phyloP scores from a whole-genome alignment of 1,140 invertebrate species.

The Drosophila cardini region DNA sequence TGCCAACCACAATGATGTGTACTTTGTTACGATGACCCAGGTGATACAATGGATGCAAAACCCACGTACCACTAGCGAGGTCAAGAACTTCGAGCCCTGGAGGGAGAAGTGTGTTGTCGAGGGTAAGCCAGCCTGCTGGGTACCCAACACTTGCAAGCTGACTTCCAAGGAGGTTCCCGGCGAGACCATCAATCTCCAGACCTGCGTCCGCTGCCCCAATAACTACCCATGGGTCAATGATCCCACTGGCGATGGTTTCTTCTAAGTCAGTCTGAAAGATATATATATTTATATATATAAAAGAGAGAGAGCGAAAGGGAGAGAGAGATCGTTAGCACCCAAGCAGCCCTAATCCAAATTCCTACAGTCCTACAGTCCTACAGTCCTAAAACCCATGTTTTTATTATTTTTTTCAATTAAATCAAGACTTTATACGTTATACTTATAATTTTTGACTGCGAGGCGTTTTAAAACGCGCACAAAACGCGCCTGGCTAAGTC shows the following conservation, averaged over 20 bases:
- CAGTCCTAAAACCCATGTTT: slow-evolving; percentile 46
- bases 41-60: slow-evolving; percentile 99
- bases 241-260: slow-evolving; percentile 95
- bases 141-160: slow-evolving; percentile 95
- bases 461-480: slow-evolving; percentile 44
- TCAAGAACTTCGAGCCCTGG: slow-evolving; percentile 97
- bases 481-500: slow-evolving; percentile 60
- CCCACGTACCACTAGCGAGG: slow-evolving; percentile 92
- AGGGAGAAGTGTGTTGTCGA: slow-evolving; percentile 95
- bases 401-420: slow-evolving; percentile 57
- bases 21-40: slow-evolving; percentile 98
- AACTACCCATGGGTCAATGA: slow-evolving; percentile 94
- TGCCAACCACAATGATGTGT: slow-evolving; percentile 95
- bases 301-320: slow-evolving; percentile 13
- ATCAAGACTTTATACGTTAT: slow-evolving; percentile 71
- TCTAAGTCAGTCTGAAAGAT: slow-evolving; percentile 87
- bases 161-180: slow-evolving; percentile 96
- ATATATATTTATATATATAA: no score
- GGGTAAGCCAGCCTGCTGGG: slow-evolving; percentile 92
- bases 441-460: slow-evolving; percentile 66
- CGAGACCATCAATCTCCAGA: slow-evolving; percentile 96
- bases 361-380: slow-evolving; percentile 48
- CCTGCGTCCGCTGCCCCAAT: slow-evolving; percentile 95
- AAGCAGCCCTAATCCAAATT: slow-evolving; percentile 43
- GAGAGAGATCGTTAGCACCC: slow-evolving; percentile 38